Base-by-base conservation (phyloP, 1,140 invertebrate species). In the Andricus grossulariae region DNA sequence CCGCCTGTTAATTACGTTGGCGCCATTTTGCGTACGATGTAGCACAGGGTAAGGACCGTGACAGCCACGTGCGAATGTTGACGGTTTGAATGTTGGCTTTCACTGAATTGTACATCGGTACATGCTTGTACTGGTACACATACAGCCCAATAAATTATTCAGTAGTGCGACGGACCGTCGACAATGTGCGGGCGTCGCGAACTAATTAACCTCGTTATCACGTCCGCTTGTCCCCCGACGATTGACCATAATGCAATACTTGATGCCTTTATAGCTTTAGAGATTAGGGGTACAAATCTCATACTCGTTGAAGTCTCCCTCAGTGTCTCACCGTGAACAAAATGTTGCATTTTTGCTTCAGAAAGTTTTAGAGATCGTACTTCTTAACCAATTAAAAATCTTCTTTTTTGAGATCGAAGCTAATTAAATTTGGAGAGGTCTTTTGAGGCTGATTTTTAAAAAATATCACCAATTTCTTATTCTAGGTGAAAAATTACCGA, bases 131-230 rank as follows among this genome's bases (percentile, higher is more conserved):
- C 71, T 32, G 32, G 70, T 51, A 55, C 60, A 66, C 32, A 66
- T 51, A 54, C 32, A 66, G 71, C 21, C 25, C 75, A 71, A 74
- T 82, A 76, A 79, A 79, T 80, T 83, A 83, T 83, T 81, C 82
- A 82, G 76, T 54, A 39, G 72, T 45, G 60, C 60, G 25, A 66
- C 60, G 39, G 60, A 66, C 60, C 16, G 45, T 16, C 32, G 52
- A 71, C 71, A 60, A 74, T 50, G 50, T 52, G 77, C 49, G 70
- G 52, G n/a, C 50, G 60, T 76, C 25, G 72, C 74, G 70, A 54
- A 71, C 71, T 80, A 80, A 82, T 82, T 82, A 80, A 73, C 73
- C 57, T 60, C 32, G 75, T 82, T 82, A 78, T 80, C 82, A 76
- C 71, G 73, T 73, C 12, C 74, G 19, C 52, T 49, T 39, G 21